A percentile compares a stretch with the other conserved stretches of the same genome.
Evolutionary conservation across 2,888 invertebrate species (phyloP).

Genomic region (Pandemis heparana): DNA sequence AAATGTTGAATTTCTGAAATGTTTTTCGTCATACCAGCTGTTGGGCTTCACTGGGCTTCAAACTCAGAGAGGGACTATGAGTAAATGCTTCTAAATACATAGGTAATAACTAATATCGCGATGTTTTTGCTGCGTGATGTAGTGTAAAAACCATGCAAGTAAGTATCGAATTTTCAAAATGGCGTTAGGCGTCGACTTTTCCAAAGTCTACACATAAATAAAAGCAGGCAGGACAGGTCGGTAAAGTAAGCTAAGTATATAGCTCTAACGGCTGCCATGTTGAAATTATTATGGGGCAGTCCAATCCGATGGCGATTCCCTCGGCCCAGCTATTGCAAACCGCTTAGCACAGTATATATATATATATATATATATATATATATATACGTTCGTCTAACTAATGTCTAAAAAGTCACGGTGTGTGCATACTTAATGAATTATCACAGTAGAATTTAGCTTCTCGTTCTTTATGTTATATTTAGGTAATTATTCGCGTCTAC

Average conservation of each 20-base stretch:
- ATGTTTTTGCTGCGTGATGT: no score
- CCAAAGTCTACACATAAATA: neutral
- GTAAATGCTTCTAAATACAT: no score
- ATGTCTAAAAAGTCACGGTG: neutral
- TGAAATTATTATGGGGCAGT: neutral
- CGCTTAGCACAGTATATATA: neutral
- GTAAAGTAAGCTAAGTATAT: neutral
- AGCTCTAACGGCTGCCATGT: neutral
- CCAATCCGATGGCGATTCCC: neutral
- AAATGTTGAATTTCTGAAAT: no score
- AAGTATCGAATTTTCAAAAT: neutral
- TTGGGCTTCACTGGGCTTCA: no score
- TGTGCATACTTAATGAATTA: neutral
- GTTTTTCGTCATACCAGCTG: no score
- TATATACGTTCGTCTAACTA: neutral
- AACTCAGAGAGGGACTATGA: no score
- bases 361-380: no score
- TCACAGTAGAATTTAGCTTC: neutral
- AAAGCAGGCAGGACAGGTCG: neutral
- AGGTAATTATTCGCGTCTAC: no score
- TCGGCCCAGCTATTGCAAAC: neutral
- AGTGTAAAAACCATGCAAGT: no score
- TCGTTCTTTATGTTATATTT: constrained; percentile 11
- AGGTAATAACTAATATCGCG: no score
- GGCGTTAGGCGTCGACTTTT: neutral